Percentiles rank a stretch among this genome's conserved stretches.
These are phyloP conservation scores for Peribatodes rhomboidaria DNA, from an alignment of 2,888 invertebrate genomes.

Conservation along the genomic window DNA sequence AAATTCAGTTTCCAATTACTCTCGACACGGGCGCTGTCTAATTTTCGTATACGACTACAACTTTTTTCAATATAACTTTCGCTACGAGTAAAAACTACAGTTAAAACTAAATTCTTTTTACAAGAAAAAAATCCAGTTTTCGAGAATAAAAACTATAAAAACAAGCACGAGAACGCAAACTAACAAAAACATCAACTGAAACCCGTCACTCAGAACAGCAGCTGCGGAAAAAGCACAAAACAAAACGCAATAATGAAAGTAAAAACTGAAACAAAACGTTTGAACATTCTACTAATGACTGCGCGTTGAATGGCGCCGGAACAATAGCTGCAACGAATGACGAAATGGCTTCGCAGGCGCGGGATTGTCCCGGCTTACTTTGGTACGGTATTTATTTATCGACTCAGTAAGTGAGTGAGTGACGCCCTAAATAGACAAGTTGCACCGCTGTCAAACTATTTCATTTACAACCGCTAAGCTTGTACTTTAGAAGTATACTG, in stretches of 20 bases:
- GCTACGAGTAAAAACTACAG: no score
- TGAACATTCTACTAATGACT: constrained; percentile 70
- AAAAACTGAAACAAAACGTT: constrained; percentile 62
- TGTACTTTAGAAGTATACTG: no score
- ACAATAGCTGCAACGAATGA: constrained; percentile 60
- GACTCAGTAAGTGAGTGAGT: not conserved
- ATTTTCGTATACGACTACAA: no score
- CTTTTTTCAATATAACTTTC: no score
- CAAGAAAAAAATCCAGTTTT: no score
- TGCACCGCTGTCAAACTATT: no score
- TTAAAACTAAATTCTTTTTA: no score
- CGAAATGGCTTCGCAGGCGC: constrained; percentile 44
- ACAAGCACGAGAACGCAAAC: not conserved
- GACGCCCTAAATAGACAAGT: no score
- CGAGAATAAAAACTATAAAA: not conserved
- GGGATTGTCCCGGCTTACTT: constrained; percentile 4
- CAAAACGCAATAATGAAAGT: constrained; percentile 60
- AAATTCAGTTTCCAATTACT: no score
- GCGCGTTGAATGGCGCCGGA: constrained; percentile 61
- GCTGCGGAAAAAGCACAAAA: constrained; percentile 38
- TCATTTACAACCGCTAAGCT: no score
- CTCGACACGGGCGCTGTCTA: no score
- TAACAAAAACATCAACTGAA: not conserved
- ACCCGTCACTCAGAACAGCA: constrained; percentile 19
- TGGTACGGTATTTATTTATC: not conserved